Percentiles rank a stretch among this genome's conserved stretches.
These are phyloP conservation scores for Acrobasis consociella DNA, from an alignment of 2,888 invertebrate species.

Conservation along the genomic window DNA sequence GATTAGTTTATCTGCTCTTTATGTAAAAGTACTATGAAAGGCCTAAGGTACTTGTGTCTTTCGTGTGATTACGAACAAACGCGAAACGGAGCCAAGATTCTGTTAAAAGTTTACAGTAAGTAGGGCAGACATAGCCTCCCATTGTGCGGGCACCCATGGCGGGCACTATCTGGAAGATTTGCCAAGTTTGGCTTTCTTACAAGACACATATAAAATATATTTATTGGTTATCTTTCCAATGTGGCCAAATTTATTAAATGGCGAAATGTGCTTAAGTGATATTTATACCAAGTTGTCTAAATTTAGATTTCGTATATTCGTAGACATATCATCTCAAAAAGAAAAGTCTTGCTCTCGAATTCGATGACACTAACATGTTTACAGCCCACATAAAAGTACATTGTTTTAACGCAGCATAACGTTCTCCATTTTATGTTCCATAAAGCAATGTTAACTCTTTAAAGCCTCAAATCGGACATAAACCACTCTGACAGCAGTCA, in stretches of 20 bases:
- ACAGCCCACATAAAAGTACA: not conserved
- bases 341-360: not conserved
- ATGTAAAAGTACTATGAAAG: too few relatives aligned
- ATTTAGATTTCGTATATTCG: too few relatives aligned
- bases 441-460: conserved; percentile 11
- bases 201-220: not conserved
- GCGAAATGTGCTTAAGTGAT: too few relatives aligned
- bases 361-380: not conserved
- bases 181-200: not conserved
- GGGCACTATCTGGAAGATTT: not conserved
- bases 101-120: not conserved
- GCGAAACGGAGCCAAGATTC: not conserved
- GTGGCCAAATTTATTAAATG: too few relatives aligned
- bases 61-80: too few relatives aligned
- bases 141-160: not conserved
- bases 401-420: not conserved
- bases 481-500: conserved; percentile 7
- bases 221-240: too few relatives aligned
- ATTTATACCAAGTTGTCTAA: too few relatives aligned
- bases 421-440: not conserved
- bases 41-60: too few relatives aligned
- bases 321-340: not conserved
- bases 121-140: not conserved
- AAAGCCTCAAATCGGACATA: conserved; percentile 11
- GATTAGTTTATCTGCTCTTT: too few relatives aligned